A percentile compares a stretch with the other conserved stretches of the same genome.
These are phyloP conservation scores for Gryon sp. DNA, from an alignment of 1,140 invertebrate genomes.

Conservation along the genomic window DNA sequence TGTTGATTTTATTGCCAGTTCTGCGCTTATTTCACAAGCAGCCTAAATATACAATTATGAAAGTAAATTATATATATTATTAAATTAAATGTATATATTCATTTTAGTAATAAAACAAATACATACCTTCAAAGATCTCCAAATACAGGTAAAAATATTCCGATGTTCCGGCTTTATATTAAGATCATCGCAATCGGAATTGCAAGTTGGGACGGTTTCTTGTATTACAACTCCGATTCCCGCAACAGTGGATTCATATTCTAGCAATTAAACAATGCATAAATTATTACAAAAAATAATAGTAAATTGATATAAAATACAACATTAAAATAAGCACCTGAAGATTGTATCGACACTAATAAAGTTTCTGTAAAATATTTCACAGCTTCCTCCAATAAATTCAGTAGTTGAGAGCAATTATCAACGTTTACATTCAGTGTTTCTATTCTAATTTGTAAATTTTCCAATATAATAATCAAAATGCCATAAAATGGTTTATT, in stretches of 20 bases:
- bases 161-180: conserved; percentile 83
- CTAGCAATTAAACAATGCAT: conserved; percentile 10
- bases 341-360: conserved; percentile 66
- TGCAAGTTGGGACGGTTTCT: conserved; percentile 68
- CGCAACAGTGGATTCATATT: conserved; percentile 80
- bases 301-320: conserved; percentile 9
- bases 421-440: no score
- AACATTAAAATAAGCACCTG: conserved; percentile 47
- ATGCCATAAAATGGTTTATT: conserved; percentile 74
- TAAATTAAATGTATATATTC: no score
- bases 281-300: conserved; percentile 17
- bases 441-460: not conserved
- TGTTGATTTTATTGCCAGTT: conserved; percentile 70
- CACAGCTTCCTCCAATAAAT: conserved; percentile 72
- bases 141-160: conserved; percentile 86
- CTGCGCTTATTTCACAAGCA: conserved; percentile 79
- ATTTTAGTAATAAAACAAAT: no score
- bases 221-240: conserved; percentile 82
- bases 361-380: conserved; percentile 73
- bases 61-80: no score
- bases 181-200: conserved; percentile 72
- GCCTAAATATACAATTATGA: conserved; percentile 74
- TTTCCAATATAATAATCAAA: conserved; percentile 67
- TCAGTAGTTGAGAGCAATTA: conserved; percentile 63
- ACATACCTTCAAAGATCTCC: conserved; percentile 90